These are phyloP conservation scores for Heliconius ethilla DNA, from an alignment of 2,888 invertebrate genomes.

Conservation along the genomic window DNA sequence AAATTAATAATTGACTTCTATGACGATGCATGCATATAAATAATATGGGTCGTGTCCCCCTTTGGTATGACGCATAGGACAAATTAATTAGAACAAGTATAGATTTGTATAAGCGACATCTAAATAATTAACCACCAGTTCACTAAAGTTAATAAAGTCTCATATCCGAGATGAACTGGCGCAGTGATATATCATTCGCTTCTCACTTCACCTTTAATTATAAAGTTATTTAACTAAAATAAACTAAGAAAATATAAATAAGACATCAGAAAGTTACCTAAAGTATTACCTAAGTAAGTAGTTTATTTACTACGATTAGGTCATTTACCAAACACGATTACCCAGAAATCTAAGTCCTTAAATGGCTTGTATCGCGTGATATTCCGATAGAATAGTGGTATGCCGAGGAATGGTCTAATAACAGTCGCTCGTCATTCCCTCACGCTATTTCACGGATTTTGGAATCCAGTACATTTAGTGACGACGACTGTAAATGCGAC, in stretches of 20 bases:
- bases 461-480: neutral
- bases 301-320: neutral
- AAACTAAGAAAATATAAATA: neutral
- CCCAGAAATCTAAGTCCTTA: slow-evolving; percentile 19
- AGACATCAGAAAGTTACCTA: neutral
- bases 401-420: slow-evolving; percentile 21
- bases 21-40: neutral
- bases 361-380: slow-evolving; percentile 30
- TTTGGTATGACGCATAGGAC: slow-evolving; percentile 3
- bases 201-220: neutral
- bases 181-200: neutral
- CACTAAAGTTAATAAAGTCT: too few species aligned
- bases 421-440: slow-evolving; percentile 13
- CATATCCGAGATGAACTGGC: too few species aligned
- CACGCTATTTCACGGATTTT: slow-evolving; percentile 2
- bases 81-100: slow-evolving; percentile 21
- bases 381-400: slow-evolving; percentile 22
- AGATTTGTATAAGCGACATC: neutral
- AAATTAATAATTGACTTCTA: slow-evolving; percentile 1
- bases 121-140: too few species aligned
- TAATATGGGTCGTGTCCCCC: slow-evolving; percentile 7
- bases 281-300: neutral
- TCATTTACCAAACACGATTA: slow-evolving; percentile 19
- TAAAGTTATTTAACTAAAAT: neutral
- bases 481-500: too few species aligned